Conservation (phyloP, 2,888 invertebrate species). For the Hedya salicella region DNA sequence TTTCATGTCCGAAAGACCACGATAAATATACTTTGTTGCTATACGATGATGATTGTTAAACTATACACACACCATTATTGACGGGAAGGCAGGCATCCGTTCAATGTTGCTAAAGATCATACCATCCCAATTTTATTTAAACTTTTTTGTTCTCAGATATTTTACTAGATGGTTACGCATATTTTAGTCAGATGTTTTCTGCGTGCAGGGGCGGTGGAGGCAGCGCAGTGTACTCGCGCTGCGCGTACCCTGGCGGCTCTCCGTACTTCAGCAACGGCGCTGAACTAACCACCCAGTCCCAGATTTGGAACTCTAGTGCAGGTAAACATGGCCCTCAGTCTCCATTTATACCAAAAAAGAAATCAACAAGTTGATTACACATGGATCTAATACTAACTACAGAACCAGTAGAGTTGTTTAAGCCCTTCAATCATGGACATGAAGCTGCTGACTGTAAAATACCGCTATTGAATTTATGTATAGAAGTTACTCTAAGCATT, state of each 20-base stretch:
- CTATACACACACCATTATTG: too few species aligned
- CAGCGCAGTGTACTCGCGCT: slow-evolving; percentile 65
- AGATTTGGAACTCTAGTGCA: slow-evolving; percentile 69
- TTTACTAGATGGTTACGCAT: background rate
- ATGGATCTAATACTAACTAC: background rate
- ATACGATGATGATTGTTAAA: too few species aligned
- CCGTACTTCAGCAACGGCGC: slow-evolving; percentile 69
- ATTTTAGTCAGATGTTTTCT: slow-evolving; percentile 17
- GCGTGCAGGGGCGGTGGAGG: slow-evolving; percentile 50
- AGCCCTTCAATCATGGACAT: background rate
- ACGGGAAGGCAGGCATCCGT: too few species aligned
- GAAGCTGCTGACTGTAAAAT: background rate
- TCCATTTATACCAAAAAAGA: background rate
- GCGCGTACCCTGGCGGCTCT: slow-evolving; percentile 65
- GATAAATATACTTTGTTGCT: too few species aligned
- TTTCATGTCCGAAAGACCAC: too few species aligned
- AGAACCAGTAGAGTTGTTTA: background rate
- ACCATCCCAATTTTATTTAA: too few species aligned
- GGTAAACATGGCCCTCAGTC: slow-evolving; percentile 52
- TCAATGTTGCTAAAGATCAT: too few species aligned
- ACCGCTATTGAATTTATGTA: background rate
- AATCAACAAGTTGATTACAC: background rate
- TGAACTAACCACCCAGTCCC: slow-evolving; percentile 59
- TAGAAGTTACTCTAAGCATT: background rate
- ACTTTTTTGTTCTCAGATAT: background rate